These are phyloP conservation scores for Apotomis turbidana DNA, from an alignment of 2,888 invertebrate genomes.

Conservation along the genomic window DNA sequence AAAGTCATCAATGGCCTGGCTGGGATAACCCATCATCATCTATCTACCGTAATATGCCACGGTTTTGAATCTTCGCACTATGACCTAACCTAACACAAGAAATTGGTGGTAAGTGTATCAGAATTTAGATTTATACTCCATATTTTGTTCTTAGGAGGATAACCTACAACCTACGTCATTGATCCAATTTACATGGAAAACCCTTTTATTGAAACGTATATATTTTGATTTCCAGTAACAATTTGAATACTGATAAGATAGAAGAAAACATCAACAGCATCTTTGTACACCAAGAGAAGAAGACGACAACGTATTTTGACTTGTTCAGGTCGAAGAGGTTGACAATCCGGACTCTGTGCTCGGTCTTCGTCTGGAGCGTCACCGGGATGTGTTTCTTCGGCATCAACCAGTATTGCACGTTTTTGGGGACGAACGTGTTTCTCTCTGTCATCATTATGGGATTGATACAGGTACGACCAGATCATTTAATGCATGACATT, in stretches of 20 bases:
- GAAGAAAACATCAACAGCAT: slow-evolving; percentile 54
- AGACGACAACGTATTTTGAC: slow-evolving; percentile 53
- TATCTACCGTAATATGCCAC: too few species aligned
- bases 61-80: too few species aligned
- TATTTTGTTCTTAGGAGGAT: too few species aligned
- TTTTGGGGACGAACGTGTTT: slow-evolving; percentile 57
- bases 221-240: slow-evolving; percentile 54
- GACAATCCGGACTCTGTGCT: slow-evolving; percentile 50
- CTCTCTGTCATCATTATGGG: slow-evolving; percentile 55
- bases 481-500: too few species aligned
- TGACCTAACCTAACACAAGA: too few species aligned
- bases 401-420: slow-evolving; percentile 59
- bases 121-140: too few species aligned
- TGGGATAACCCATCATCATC: too few species aligned
- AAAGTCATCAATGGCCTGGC: too few species aligned
- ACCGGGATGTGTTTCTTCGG: slow-evolving; percentile 60
- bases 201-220: too few species aligned
- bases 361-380: slow-evolving; percentile 55
- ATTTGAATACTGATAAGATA: slow-evolving; percentile 51
- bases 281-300: slow-evolving; percentile 49
- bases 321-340: slow-evolving; percentile 57
- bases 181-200: too few species aligned
- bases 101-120: too few species aligned
- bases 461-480: slow-evolving; percentile 57
- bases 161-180: not conserved